A percentile compares a stretch with the other conserved stretches of the same genome.
Conservation (phyloP, 2,888 invertebrate species). For the Dyspetes luteomarginatus region DNA sequence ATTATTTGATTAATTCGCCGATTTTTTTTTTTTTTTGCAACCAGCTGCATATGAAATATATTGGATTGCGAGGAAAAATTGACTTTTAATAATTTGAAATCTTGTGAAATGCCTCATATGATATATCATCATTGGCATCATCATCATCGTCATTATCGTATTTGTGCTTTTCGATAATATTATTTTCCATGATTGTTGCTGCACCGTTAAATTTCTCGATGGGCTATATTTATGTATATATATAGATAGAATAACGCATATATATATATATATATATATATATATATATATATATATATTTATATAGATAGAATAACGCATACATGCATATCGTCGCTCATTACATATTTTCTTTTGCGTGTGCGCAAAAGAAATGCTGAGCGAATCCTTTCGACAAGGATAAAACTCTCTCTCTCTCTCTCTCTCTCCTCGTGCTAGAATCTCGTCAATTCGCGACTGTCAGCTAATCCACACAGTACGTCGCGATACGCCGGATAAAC, state of each 20-base stretch:
- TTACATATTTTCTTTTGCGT: conserved; percentile 47
- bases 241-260: too few relatives aligned
- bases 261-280: background rate
- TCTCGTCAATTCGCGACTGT: conserved; percentile 76
- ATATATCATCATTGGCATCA: too few relatives aligned
- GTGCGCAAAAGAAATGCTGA: conserved; percentile 31
- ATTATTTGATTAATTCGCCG: too few relatives aligned
- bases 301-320: background rate
- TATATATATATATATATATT: background rate
- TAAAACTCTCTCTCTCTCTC: conserved; percentile 67
- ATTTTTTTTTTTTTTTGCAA: too few relatives aligned
- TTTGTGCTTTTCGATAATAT: conserved; percentile 7
- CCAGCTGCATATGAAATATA: too few relatives aligned
- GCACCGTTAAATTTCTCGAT: conserved; percentile 7
- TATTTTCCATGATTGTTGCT: too few relatives aligned
- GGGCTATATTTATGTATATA: background rate
- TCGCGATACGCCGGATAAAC: conserved; percentile 4
- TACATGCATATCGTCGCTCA: conserved; percentile 20
- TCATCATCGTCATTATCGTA: too few relatives aligned
- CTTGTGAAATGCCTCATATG: too few relatives aligned
- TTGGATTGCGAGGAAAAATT: too few relatives aligned
- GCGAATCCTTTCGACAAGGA: conserved; percentile 62
- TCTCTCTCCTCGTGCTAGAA: conserved; percentile 72
- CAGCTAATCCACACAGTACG: conserved; percentile 70
- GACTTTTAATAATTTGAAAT: too few relatives aligned